These are phyloP conservation scores for Megaceryle torquata DNA, from an alignment of 2,113 vertebrate species.

Conservation along the genomic window DNA sequence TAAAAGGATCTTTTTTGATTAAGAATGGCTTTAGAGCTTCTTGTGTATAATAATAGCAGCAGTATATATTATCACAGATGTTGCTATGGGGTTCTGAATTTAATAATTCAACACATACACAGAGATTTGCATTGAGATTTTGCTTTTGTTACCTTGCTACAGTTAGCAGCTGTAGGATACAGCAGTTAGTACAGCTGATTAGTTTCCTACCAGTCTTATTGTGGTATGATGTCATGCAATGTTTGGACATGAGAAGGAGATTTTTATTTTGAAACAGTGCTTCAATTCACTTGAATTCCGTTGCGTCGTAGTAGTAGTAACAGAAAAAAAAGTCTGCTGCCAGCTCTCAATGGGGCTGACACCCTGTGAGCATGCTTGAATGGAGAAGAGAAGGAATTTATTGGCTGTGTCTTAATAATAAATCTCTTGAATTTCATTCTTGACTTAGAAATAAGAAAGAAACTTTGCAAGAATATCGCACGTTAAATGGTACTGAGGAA, in stretches of 20 bases:
- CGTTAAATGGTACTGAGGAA: not conserved
- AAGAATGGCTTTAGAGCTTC: slow-evolving; percentile 43
- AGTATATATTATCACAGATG: not conserved
- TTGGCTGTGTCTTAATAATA: not conserved
- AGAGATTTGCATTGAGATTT: not conserved
- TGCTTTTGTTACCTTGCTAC: not conserved
- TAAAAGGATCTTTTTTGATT: slow-evolving; percentile 55
- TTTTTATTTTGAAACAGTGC: not conserved
- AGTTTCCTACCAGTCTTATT: not conserved
- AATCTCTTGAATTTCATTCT: not conserved
- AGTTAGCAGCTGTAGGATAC: not conserved
- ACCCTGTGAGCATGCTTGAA: not conserved
- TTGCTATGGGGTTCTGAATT: not conserved
- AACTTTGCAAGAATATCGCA: not conserved
- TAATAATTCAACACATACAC: not conserved
- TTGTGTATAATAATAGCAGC: slow-evolving; percentile 34
- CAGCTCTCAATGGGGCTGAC: not conserved
- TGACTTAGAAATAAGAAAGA: not conserved
- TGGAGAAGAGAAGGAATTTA: not conserved
- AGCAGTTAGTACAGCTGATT: not conserved
- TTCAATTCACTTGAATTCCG: not conserved
- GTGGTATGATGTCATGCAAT: fast-evolving
- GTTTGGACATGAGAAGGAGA: not conserved
- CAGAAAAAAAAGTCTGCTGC: not conserved
- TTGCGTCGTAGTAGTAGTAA: not conserved